A percentile compares a stretch with the other conserved stretches of the same genome.
Conservation (phyloP, 1,140 invertebrate species). For the Prorops nasuta region DNA sequence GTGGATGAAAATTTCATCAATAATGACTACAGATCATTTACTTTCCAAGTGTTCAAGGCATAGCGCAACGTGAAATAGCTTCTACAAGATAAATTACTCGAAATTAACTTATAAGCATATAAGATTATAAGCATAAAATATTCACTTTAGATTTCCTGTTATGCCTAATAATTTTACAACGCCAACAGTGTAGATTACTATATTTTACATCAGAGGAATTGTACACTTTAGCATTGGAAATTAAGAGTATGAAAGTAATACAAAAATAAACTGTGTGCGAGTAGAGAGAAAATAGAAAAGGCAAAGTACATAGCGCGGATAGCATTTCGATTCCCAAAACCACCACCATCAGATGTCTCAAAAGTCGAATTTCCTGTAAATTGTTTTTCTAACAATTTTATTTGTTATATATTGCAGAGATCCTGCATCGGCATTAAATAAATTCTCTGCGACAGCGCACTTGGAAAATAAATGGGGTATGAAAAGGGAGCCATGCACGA, state of each 20-base stretch:
- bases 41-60: conserved; percentile 48
- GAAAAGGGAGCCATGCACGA: conserved; percentile 30
- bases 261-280: conserved; percentile 17
- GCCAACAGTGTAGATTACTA: no score
- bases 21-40: conserved; percentile 41
- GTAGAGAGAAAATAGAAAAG: conserved; percentile 16
- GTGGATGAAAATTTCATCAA: neutral
- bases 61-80: conserved; percentile 43
- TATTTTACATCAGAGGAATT: no score
- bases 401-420: no score
- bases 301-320: no score
- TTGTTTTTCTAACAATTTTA: conserved; percentile 56
- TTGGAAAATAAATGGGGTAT: conserved; percentile 45
- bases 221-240: no score
- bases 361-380: conserved; percentile 36
- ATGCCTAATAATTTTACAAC: no score
- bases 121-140: no score
- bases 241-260: conserved; percentile 9
- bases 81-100: conserved; percentile 10
- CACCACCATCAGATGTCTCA: conserved; percentile 33
- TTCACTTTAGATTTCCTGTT: no score
- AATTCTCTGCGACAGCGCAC: no score
- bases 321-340: conserved; percentile 34
- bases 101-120: no score
- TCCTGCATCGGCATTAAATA: no score